Evolutionary conservation across 2,113 vertebrate species (phyloP).

Genomic region (Tachysurus vachellii): DNA sequence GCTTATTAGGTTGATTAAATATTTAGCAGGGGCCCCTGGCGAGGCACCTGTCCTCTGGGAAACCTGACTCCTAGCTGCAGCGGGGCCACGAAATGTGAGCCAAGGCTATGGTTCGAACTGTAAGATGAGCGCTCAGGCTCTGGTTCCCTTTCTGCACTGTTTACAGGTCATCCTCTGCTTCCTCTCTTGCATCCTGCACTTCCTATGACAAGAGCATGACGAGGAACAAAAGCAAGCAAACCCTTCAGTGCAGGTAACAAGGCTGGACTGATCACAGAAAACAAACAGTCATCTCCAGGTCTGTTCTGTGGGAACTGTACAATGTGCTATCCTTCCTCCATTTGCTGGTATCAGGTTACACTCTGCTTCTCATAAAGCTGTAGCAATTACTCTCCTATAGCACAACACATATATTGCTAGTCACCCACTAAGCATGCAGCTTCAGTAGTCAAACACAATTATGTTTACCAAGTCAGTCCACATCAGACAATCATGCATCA

Average conservation of each 20-base stretch:
- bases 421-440: slow-evolving; percentile 19
- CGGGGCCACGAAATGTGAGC: slow-evolving; percentile 46
- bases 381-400: background rate
- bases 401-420: background rate
- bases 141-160: slow-evolving; percentile 55
- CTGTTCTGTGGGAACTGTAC: background rate
- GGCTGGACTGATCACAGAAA: background rate
- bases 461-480: background rate
- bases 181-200: slow-evolving; percentile 61
- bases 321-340: background rate
- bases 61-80: slow-evolving; percentile 45
- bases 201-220: slow-evolving; percentile 51
- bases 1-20: slow-evolving; percentile 54
- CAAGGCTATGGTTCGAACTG: slow-evolving; percentile 55
- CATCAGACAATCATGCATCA: slow-evolving; percentile 12
- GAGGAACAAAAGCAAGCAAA: slow-evolving; percentile 6
- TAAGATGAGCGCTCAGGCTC: slow-evolving; percentile 63
- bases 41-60: slow-evolving; percentile 55
- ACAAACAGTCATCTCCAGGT: background rate
- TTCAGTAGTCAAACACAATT: background rate
- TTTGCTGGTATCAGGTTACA: background rate
- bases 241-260: background rate
- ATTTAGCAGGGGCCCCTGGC: slow-evolving; percentile 56
- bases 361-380: background rate
- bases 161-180: slow-evolving; percentile 69